Percentiles rank a stretch among this genome's conserved stretches.
Evolutionary conservation across 2,797 vertebrate species (phyloP).

Genomic region (Vireo griseus): DNA sequence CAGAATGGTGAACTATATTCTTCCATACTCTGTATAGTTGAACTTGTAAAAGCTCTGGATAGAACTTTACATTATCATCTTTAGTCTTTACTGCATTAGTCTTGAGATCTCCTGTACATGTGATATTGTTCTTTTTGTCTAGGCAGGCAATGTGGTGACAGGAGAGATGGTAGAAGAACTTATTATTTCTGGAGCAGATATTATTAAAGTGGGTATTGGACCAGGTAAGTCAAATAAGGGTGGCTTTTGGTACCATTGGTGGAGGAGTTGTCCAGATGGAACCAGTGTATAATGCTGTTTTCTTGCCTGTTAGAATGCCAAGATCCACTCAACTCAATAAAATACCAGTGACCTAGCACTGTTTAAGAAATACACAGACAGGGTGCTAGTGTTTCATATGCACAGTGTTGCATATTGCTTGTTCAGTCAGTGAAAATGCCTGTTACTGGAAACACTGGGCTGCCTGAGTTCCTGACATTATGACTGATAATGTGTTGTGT

Average conservation of each 20-base stretch:
- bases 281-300: neutral
- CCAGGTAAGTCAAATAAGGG: conserved; percentile 81
- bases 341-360: neutral
- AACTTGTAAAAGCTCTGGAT: neutral
- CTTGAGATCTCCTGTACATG: neutral
- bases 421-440: neutral
- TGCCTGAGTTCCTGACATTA: neutral
- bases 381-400: neutral
- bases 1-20: neutral
- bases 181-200: conserved; percentile 94
- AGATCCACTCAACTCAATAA: neutral
- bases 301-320: neutral
- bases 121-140: conserved; percentile 49
- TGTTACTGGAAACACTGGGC: neutral
- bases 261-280: neutral
- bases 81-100: neutral
- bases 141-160: conserved; percentile 98
- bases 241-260: neutral
- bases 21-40: neutral
- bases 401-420: neutral
- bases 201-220: conserved; percentile 98
- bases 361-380: neutral
- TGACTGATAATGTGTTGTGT: neutral
- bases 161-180: conserved; percentile 99
- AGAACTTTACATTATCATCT: neutral